These are phyloP conservation scores for Procambarus clarkii DNA, from an alignment of 1,140 invertebrate species.

Conservation along the genomic window DNA sequence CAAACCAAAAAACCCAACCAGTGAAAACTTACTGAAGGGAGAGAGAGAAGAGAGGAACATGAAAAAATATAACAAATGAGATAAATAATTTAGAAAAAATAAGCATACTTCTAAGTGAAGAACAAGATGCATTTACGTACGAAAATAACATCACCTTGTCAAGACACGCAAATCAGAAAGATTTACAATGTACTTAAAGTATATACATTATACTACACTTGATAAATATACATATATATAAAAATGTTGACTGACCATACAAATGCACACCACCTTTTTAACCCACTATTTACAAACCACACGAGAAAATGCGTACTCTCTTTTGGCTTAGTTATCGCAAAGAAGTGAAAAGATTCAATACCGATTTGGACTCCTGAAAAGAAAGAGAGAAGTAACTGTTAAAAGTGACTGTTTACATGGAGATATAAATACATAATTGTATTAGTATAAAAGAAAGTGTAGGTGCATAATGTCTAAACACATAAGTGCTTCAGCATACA, in stretches of 20 bases:
- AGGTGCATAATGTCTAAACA: too few species aligned
- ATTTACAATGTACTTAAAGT: neutral
- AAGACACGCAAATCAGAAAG: neutral
- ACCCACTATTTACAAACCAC: neutral
- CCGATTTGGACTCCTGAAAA: slow-evolving; percentile 92
- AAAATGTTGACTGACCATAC: slow-evolving; percentile 2
- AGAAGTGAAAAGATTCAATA: slow-evolving; percentile 96
- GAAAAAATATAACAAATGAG: neutral
- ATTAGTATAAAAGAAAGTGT: too few species aligned
- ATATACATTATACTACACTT: slow-evolving; percentile 4
- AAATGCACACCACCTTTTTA: neutral
- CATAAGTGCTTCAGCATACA: too few species aligned
- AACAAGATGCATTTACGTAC: neutral
- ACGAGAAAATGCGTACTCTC: too few species aligned
- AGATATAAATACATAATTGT: neutral
- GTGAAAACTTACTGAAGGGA: neutral
- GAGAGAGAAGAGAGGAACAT: neutral
- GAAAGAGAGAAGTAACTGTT: slow-evolving; percentile 50
- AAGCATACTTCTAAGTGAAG: neutral
- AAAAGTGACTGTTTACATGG: neutral
- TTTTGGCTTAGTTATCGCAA: slow-evolving; percentile 79
- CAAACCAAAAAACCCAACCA: neutral
- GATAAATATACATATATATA: slow-evolving; percentile 12
- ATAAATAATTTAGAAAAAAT: neutral
- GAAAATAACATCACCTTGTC: neutral